Conservation (phyloP, 2,113 vertebrate species). For the Rhabdornis inornatus region DNA sequence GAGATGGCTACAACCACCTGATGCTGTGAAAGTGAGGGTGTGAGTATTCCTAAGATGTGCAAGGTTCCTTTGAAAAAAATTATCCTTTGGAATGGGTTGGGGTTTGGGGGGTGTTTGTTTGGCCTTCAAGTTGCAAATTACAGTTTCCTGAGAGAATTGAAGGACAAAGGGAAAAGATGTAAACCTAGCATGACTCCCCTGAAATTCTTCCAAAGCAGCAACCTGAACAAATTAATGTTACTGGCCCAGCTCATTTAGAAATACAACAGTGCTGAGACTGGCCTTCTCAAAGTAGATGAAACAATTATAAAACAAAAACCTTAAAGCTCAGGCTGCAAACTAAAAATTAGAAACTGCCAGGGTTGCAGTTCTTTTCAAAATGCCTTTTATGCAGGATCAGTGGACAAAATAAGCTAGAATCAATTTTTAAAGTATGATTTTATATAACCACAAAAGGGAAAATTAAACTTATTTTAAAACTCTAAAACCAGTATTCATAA, state of each 20-base stretch:
- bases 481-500: not conserved
- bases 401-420: not conserved
- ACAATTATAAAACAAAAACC: not conserved
- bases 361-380: not conserved
- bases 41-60: not conserved
- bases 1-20: not conserved
- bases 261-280: not conserved
- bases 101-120: not conserved
- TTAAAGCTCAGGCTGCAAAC: not conserved
- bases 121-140: not conserved
- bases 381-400: not conserved
- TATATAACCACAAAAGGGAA: not conserved
- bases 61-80: not conserved
- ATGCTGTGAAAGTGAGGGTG: not conserved
- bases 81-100: not conserved
- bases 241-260: not conserved
- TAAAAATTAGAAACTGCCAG: not conserved
- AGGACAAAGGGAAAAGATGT: not conserved
- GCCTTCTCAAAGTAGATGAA: not conserved
- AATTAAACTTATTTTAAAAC: not conserved
- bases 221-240: not conserved
- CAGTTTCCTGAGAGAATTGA: accelerated
- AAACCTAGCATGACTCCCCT: not conserved
- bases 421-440: not conserved
- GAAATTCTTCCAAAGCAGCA: not conserved